Base-by-base conservation (phyloP, 2,113 vertebrate genomes). In the Sapayoa aenigma region DNA sequence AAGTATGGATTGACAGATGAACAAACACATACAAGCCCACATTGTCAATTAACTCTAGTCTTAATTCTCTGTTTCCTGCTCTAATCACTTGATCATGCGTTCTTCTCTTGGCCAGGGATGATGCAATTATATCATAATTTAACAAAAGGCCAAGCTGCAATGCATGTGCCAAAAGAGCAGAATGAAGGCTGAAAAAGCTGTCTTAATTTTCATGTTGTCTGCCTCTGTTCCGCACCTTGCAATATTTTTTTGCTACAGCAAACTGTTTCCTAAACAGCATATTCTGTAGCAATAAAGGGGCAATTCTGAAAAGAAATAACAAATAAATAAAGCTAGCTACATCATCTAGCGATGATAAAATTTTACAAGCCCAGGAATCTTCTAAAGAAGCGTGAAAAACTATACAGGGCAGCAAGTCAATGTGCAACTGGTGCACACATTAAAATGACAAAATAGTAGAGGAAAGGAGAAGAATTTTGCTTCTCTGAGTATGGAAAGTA, bases 11-110 rank as follows among this genome's bases (percentile, higher is more conserved):
- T 58, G 23, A 46, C 42, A 79, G 37, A 82, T 44, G 71, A 94
- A 55, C 37, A 78, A 84, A 78, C 46, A 77, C 39, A 33, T 49
- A 28, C 8, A 87, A 87, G 14, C 52, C 56, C 44, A 41, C 62
- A 67, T 20, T 6, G 2, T 52, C 85, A 86, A 28, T 88, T 90
- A 86, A 84, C 25, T 90, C 52, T 46, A 91, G 58, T 73, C 78
- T 83, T 94, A 80, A 85, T 87, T 90, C 35, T 81, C 67, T 74
- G 59, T 73, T 91, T 94, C 71, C 75, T 94, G 72, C 71, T 90
- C 58, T 93, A 90, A 94, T 90, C 67, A 73, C 66, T 91, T 66
- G 42, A 90, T 93, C 52, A 27, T 16, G 74, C 35, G 56, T 53
- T 83, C 47, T 84, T 86, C 37, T 25, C 73, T 86, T 56, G 73